phyloP scores from a whole-genome alignment of 2,888 invertebrate genomes.

The Seira sanloemensis region DNA sequence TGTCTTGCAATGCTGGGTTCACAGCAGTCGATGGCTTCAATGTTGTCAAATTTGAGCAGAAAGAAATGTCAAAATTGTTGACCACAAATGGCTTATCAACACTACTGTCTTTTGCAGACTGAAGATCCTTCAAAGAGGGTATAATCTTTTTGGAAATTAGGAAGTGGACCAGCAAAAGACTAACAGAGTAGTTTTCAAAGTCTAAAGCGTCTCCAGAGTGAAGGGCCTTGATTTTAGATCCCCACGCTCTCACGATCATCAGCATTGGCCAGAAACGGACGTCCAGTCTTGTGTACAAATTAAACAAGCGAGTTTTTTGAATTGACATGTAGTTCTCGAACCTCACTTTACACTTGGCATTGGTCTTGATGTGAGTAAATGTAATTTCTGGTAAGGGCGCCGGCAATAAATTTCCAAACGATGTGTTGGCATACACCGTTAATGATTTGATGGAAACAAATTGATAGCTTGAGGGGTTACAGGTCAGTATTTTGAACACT shows the following conservation, averaged over 20 bases:
- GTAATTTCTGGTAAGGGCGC: constrained; percentile 50
- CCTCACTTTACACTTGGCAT: constrained; percentile 43
- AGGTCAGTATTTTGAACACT: constrained; percentile 40
- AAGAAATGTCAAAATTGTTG: constrained; percentile 43
- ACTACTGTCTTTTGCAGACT: constrained; percentile 28
- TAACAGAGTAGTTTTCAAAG: constrained; percentile 47
- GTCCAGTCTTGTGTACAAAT: constrained; percentile 43
- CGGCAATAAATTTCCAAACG: constrained; percentile 51
- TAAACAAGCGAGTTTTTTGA: constrained; percentile 39
- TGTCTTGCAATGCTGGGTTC: constrained; percentile 45
- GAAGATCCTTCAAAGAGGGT: constrained; percentile 37
- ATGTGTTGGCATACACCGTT: constrained; percentile 37
- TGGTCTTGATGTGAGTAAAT: constrained; percentile 38
- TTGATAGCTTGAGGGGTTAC: constrained; percentile 38
- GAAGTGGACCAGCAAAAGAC: constrained; percentile 38
- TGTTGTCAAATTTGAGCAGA: constrained; percentile 22
- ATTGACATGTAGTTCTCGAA: constrained; percentile 55
- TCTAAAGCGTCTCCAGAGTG: constrained; percentile 33
- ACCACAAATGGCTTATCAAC: constrained; percentile 47
- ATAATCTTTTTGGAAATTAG: constrained; percentile 48
- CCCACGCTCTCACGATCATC: constrained; percentile 45
- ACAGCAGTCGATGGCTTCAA: background rate
- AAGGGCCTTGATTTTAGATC: constrained; percentile 22
- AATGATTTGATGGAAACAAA: constrained; percentile 27
- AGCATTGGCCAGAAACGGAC: constrained; percentile 49